A percentile compares a stretch with the other conserved stretches of the same genome.
phyloP scores from a whole-genome alignment of 2,113 vertebrate species.

The Pomatostomus ruficeps region DNA sequence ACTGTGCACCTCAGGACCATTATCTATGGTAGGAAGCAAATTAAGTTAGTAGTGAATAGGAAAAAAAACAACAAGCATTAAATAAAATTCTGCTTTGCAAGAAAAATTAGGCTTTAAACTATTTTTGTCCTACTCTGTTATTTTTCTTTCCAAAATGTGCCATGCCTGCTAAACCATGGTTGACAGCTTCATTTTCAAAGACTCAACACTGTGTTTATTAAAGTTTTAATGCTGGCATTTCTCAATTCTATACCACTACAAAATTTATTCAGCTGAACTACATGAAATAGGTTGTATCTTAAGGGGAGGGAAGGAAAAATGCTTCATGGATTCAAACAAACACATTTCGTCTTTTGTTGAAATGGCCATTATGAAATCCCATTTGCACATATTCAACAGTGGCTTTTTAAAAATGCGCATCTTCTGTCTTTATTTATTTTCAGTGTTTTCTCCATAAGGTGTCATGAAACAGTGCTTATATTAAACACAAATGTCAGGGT shows the following conservation, averaged over 20 bases:
- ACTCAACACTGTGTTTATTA: neutral
- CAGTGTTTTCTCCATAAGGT: neutral
- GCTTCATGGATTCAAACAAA: neutral
- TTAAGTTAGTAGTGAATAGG: neutral
- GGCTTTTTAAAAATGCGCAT: neutral
- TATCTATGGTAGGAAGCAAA: neutral
- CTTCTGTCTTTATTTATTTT: slow-evolving; percentile 13
- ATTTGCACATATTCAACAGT: neutral
- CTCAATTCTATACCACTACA: neutral
- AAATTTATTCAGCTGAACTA: neutral
- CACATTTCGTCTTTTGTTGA: neutral
- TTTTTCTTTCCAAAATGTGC: neutral
- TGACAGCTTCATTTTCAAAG: neutral
- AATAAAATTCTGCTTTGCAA: neutral
- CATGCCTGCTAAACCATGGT: neutral
- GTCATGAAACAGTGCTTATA: neutral
- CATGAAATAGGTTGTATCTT: neutral
- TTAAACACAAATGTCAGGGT: slow-evolving; percentile 11
- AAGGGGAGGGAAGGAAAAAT: neutral
- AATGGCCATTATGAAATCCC: neutral
- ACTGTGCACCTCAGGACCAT: neutral
- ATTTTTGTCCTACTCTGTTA: neutral
- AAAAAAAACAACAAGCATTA: neutral
- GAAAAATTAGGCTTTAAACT: neutral
- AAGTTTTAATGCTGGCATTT: neutral